Percentiles rank a stretch among this genome's conserved stretches.
These are phyloP conservation scores for Cinclus cinclus DNA, from an alignment of 2,113 vertebrate species.

Conservation along the genomic window DNA sequence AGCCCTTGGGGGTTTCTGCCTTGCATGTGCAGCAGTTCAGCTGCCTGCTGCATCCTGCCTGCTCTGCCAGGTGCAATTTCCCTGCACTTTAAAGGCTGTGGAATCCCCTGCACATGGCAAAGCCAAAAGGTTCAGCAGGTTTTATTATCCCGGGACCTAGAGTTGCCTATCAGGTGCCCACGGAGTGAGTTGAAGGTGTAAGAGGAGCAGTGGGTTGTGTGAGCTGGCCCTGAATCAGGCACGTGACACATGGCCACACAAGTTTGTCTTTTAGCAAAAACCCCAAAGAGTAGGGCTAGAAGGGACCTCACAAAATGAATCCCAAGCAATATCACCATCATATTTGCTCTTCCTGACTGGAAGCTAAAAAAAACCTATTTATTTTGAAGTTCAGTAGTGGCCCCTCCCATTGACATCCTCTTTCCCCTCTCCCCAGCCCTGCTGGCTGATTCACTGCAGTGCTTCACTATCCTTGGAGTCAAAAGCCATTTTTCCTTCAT, in stretches of 20 bases:
- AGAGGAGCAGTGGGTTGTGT: background rate
- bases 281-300: background rate
- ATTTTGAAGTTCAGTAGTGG: background rate
- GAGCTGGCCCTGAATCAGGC: background rate
- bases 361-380: background rate
- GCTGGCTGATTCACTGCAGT: background rate
- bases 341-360: background rate
- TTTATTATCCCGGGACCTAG: background rate
- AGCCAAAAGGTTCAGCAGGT: background rate
- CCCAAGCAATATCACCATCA: background rate
- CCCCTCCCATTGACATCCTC: background rate
- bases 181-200: background rate
- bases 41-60: background rate
- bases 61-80: background rate
- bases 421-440: background rate
- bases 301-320: background rate
- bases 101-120: background rate
- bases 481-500: background rate
- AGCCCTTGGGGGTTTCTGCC: background rate
- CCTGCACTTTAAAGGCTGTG: background rate
- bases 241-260: rapidly evolving
- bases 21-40: background rate
- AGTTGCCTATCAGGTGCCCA: background rate
- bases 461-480: background rate
- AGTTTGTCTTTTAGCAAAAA: background rate